Evolutionary conservation across 2,888 invertebrate genomes (phyloP).

Genomic region (Plagodis dolabraria): DNA sequence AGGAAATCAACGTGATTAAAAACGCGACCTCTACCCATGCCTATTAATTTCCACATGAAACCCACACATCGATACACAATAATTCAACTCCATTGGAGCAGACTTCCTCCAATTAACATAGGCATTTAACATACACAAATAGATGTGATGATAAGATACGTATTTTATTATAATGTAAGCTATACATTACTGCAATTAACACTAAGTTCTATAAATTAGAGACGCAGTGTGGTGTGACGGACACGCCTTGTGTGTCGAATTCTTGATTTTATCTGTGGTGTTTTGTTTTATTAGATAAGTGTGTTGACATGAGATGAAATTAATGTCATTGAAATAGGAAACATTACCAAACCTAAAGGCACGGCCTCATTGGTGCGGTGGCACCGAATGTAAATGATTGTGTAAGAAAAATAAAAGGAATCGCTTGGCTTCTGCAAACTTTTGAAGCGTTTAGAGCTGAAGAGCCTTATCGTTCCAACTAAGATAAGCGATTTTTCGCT

Average conservation of each 20-base stretch:
- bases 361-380: too few relatives aligned
- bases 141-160: constrained; percentile 64
- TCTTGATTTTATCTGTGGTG: constrained; percentile 32
- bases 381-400: too few relatives aligned
- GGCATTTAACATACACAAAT: constrained; percentile 73
- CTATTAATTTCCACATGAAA: constrained; percentile 19
- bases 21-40: constrained; percentile 13
- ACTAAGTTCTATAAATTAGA: constrained; percentile 72
- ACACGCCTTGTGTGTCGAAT: constrained; percentile 54
- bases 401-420: too few relatives aligned
- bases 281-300: constrained; percentile 34
- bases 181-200: constrained; percentile 78
- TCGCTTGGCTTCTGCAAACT: too few relatives aligned
- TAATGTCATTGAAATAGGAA: constrained; percentile 12
- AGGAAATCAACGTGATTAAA: constrained; percentile 10
- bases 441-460: too few relatives aligned
- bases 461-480: too few relatives aligned
- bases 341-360: not conserved
- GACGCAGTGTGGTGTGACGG: constrained; percentile 57
- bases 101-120: constrained; percentile 75
- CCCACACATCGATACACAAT: constrained; percentile 17
- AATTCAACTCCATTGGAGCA: constrained; percentile 62
- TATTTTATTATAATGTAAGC: constrained; percentile 49
- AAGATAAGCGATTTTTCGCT: too few relatives aligned
- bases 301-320: constrained; percentile 31